Conservation (phyloP, 2,113 vertebrate genomes). For the Centropus unirufus region DNA sequence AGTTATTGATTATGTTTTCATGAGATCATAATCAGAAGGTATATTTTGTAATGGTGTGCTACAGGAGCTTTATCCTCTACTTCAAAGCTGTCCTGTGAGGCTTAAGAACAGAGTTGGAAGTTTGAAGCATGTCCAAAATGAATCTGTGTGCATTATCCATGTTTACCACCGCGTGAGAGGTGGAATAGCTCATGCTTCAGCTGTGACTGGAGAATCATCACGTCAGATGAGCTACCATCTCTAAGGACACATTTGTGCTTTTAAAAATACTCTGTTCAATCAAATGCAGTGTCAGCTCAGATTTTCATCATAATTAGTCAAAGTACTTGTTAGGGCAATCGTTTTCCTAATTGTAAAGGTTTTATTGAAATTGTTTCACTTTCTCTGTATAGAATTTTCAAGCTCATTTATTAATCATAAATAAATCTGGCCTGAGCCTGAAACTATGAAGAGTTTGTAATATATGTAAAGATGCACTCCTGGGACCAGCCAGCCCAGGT, state of each 20-base stretch:
- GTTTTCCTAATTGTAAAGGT: not conserved
- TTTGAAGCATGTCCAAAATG: slow-evolving; percentile 79
- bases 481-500: not conserved
- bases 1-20: slow-evolving; percentile 83
- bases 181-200: slow-evolving; percentile 68
- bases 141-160: slow-evolving; percentile 79
- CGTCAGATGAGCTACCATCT: slow-evolving; percentile 59
- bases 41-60: slow-evolving; percentile 83
- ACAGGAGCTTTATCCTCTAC: slow-evolving; percentile 81
- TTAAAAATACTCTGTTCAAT: slow-evolving; percentile 39
- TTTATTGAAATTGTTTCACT: not conserved
- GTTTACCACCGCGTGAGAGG: slow-evolving; percentile 77
- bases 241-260: slow-evolving; percentile 53
- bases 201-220: no score
- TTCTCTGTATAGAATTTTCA: not conserved
- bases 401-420: not conserved
- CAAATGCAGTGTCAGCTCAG: slow-evolving; percentile 24
- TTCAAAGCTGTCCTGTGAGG: slow-evolving; percentile 85
- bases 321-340: not conserved
- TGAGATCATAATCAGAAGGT: slow-evolving; percentile 87
- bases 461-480: not conserved
- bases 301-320: slow-evolving; percentile 4
- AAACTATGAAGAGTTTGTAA: not conserved
- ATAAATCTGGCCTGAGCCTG: not conserved
- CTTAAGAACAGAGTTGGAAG: slow-evolving; percentile 81